A percentile compares a stretch with the other conserved stretches of the same genome.
Conservation (phyloP, 2,113 vertebrate genomes). For the Sceloporus undulatus region DNA sequence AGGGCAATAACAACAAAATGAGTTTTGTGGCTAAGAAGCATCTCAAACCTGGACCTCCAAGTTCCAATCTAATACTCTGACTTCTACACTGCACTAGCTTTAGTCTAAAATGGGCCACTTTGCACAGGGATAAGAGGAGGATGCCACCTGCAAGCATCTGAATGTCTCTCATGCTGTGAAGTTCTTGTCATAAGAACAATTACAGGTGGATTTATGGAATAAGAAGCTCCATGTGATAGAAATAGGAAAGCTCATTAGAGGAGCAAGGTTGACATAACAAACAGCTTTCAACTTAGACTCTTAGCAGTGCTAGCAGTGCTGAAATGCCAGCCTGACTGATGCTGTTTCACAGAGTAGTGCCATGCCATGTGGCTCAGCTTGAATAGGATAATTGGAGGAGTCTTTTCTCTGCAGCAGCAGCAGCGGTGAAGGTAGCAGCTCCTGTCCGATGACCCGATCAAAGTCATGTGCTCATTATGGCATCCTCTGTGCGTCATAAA, state of each 20-base stretch:
- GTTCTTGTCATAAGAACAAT: neutral
- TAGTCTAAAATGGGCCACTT: neutral
- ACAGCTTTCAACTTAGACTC: conserved; percentile 5
- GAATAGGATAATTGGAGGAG: conserved; percentile 2
- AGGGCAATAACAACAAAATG: neutral
- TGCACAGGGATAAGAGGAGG: neutral
- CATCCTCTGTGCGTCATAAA: neutral
- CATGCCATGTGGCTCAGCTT: conserved; percentile 9
- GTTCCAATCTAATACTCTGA: neutral
- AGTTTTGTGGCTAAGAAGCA: neutral
- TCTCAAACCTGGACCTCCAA: neutral
- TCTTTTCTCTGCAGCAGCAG: neutral
- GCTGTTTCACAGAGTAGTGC: neutral
- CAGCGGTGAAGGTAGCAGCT: neutral
- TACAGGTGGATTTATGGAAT: conserved; percentile 39
- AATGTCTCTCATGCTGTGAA: neutral
- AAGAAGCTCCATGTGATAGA: neutral
- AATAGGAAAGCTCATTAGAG: conserved; percentile 18
- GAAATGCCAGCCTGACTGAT: neutral
- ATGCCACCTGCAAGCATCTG: neutral
- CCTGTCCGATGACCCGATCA: neutral
- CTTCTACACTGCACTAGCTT: neutral
- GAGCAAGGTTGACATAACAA: neutral
- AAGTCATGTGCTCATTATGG: conserved; percentile 1
- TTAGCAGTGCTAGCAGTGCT: rapidly evolving